These are phyloP conservation scores for Peromyscus nudipes DNA, from an alignment of 2,797 vertebrate species.

Conservation along the genomic window DNA sequence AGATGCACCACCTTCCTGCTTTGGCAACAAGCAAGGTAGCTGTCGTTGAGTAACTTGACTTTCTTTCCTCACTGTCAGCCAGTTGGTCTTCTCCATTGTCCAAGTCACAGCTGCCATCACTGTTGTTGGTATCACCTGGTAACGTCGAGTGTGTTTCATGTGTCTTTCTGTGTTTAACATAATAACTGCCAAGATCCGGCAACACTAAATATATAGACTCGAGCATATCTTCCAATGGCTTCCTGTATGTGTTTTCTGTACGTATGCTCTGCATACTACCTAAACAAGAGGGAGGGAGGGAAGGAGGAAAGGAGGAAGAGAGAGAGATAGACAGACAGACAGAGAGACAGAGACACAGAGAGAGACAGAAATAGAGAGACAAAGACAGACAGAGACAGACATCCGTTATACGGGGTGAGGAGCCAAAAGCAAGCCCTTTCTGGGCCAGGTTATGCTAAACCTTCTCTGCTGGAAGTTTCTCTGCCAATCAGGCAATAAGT, in stretches of 20 bases:
- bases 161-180: constrained; percentile 22
- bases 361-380: not conserved
- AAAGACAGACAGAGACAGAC: not conserved
- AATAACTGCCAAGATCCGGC: constrained; percentile 38
- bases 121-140: constrained; percentile 47
- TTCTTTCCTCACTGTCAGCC: constrained; percentile 1
- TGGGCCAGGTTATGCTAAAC: constrained; percentile 66
- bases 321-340: not conserved
- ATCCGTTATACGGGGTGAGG: constrained; percentile 62
- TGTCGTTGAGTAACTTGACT: constrained; percentile 8
- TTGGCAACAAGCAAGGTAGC: not conserved
- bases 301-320: not conserved
- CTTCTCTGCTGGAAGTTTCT: constrained; percentile 78
- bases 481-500: constrained; percentile 61
- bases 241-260: constrained; percentile 57
- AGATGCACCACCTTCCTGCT: constrained; percentile 35
- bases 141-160: not conserved
- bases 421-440: constrained; percentile 70
- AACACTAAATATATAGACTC: constrained; percentile 34
- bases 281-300: not conserved
- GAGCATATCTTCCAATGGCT: constrained; percentile 39
- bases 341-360: too few relatives aligned
- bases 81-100: not conserved
- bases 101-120: constrained; percentile 66
- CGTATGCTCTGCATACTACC: not conserved